phyloP scores from a whole-genome alignment of 2,797 vertebrate species.

The Falco peregrinus region DNA sequence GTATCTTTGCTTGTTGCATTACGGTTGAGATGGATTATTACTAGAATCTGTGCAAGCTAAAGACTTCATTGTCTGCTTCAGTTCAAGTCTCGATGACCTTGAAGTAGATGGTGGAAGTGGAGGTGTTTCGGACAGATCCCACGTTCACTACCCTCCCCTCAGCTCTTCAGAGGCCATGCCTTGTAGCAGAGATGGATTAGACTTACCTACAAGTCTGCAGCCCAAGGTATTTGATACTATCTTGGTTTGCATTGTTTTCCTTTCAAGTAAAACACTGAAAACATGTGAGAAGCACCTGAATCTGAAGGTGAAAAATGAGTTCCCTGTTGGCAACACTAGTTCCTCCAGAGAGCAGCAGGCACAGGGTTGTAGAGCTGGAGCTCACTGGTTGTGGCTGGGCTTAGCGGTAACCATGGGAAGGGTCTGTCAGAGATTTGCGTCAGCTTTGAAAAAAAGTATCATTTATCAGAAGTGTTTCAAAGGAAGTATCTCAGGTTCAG shows the following conservation, averaged over 20 bases:
- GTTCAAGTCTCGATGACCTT: slow-evolving; percentile 89
- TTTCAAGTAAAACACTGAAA: background rate
- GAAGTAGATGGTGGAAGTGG: slow-evolving; percentile 85
- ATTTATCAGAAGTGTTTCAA: background rate
- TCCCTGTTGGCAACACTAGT: background rate
- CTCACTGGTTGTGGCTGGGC: background rate
- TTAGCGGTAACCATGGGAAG: background rate
- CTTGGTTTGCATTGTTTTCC: background rate
- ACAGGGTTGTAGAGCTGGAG: background rate
- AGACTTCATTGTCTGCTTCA: slow-evolving; percentile 38
- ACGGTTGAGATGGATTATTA: background rate
- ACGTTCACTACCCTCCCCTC: slow-evolving; percentile 49
- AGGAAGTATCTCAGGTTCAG: background rate
- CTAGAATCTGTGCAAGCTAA: background rate
- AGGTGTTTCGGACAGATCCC: slow-evolving; percentile 58
- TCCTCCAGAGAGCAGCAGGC: background rate
- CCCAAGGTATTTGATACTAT: slow-evolving; percentile 78
- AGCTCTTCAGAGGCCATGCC: slow-evolving; percentile 46
- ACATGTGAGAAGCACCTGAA: background rate
- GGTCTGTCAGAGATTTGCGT: background rate
- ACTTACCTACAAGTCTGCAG: slow-evolving; percentile 70
- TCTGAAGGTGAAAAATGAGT: background rate
- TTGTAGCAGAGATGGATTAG: slow-evolving; percentile 74
- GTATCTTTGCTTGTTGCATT: background rate
- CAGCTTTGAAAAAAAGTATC: background rate